Evolutionary conservation across 2,113 vertebrate genomes (phyloP), one percentile per base, ranked within the genome.

Genomic region (Ammodytes marinus): DNA sequence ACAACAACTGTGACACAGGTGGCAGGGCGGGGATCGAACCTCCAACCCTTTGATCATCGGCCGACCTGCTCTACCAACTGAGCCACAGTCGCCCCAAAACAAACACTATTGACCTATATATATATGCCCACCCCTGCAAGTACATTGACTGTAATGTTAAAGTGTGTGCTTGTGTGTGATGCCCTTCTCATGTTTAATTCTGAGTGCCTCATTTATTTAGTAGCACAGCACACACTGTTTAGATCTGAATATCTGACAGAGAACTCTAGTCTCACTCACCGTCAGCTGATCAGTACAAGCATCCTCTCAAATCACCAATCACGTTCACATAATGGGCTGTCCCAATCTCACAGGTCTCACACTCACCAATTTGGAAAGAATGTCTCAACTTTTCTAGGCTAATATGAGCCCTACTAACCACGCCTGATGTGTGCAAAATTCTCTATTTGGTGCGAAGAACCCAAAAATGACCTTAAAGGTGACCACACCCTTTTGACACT

Each of bases 71-170:
- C n/a, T n/a, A n/a, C n/a, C n/a, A n/a, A n/a, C n/a, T n/a, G n/a
- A n/a, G n/a, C n/a, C n/a, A n/a, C n/a, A n/a, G n/a, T n/a, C n/a
- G n/a, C n/a, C n/a, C n/a, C n/a, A 27, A 27, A 27, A 27, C 47
- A 79, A n/a, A n/a, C n/a, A n/a, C n/a, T 54, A 12, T 69, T 71
- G 27, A 50, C 72, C 50, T 71, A 35, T 77, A 40, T 39, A 60
- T 66, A 57, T 8, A 39, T 58, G 35, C 1, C 10, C 66, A 57
- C 57, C 13, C 19, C n/a, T 77, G 69, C 58, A 70, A 79, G 67
- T 85, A 73, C 78, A 90, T 88, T 67, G 17, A 65, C 60, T 78
- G 82, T 69, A 75, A 83, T 68, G 64, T 68, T 35, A 79, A 78
- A 86, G 42, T 68, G 54, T 63, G 47, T 79, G 27, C 68, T 82